Conservation (phyloP, 2,797 vertebrate genomes). For the Rhinophrynus dorsalis region DNA sequence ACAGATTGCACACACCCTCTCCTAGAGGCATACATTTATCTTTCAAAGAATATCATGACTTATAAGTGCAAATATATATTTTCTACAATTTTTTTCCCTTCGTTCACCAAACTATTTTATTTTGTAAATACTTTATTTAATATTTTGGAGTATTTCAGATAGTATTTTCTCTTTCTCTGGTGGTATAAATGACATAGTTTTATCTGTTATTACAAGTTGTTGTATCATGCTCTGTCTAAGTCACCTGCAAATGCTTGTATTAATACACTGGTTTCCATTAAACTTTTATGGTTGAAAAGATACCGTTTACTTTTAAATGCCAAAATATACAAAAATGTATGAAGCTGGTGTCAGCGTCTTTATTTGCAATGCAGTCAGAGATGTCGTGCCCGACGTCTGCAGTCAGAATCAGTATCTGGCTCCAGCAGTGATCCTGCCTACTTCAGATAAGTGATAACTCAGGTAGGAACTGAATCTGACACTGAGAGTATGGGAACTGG, state of each 20-base stretch:
- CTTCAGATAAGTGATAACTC: too few relatives aligned
- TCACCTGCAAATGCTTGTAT: constrained; percentile 66
- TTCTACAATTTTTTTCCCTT: constrained; percentile 57
- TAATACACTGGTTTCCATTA: constrained; percentile 62
- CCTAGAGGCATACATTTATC: too few relatives aligned
- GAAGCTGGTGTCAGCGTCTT: constrained; percentile 81
- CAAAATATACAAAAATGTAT: constrained; percentile 62
- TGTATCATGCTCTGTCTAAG: constrained; percentile 62
- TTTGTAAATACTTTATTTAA: constrained; percentile 69
- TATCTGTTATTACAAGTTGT: constrained; percentile 61
- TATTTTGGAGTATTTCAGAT: constrained; percentile 62
- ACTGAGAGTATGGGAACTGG: too few relatives aligned
- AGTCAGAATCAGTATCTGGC: too few relatives aligned
- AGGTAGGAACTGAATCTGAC: too few relatives aligned
- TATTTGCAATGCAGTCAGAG: constrained; percentile 65
- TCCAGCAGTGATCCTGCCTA: too few relatives aligned
- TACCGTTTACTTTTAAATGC: constrained; percentile 62
- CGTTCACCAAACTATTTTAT: constrained; percentile 58
- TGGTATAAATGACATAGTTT: constrained; percentile 65
- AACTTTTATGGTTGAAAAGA: constrained; percentile 60
- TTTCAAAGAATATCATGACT: constrained; percentile 52
- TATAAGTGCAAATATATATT: constrained; percentile 57
- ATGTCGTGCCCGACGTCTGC: too few relatives aligned
- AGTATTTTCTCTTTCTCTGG: constrained; percentile 64
- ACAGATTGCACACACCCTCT: too few relatives aligned